Percentiles rank a stretch among this genome's conserved stretches.
Conservation (phyloP, 2,113 vertebrate species). For the Neopipo cinnamomea region DNA sequence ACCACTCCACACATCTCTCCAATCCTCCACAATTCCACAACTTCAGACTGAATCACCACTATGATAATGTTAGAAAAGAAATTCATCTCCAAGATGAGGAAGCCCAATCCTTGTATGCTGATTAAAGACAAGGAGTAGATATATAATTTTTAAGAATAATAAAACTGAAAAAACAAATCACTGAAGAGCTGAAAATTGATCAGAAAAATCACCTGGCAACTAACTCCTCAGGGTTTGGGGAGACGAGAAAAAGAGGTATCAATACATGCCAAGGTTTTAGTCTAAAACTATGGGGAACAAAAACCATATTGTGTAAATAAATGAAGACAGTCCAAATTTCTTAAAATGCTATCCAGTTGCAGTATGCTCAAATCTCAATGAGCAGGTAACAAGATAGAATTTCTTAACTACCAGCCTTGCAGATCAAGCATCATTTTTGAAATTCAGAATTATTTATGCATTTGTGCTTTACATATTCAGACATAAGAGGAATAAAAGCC, state of each 20-base stretch:
- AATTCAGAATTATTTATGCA: not conserved
- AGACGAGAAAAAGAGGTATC: not conserved
- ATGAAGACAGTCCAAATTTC: not conserved
- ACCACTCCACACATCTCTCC: not conserved
- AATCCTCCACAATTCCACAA: not conserved
- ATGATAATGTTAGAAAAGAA: not conserved
- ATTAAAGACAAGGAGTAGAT: not conserved
- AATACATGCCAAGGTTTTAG: not conserved
- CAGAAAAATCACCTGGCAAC: not conserved
- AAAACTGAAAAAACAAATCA: not conserved
- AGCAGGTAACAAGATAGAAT: not conserved
- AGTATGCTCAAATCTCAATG: not conserved
- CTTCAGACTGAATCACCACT: not conserved
- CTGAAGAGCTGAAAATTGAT: not conserved
- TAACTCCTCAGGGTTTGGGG: not conserved
- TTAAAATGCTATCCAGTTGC: not conserved
- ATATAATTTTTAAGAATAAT: not conserved
- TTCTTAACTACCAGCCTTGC: not conserved
- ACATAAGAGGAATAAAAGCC: not conserved
- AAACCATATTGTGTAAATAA: not conserved
- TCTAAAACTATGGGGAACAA: not conserved
- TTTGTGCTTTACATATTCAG: not conserved
- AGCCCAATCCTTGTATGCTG: not conserved
- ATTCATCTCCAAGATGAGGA: not conserved
- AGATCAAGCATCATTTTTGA: not conserved